Conservation (phyloP, 2,797 vertebrate genomes). For the Melanogrammus aeglefinus region DNA sequence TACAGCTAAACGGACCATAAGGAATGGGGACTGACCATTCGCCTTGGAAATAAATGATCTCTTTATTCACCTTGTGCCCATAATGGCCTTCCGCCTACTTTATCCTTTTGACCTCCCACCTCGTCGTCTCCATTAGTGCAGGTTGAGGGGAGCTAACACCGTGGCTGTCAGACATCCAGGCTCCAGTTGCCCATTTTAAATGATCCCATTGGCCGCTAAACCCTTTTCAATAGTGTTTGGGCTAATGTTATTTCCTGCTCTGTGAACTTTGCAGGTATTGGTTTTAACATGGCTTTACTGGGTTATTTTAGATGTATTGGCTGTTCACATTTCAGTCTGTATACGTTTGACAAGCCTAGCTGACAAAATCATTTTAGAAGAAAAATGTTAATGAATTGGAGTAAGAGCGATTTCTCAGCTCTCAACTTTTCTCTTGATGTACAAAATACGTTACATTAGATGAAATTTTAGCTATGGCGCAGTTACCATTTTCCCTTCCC, state of each 20-base stretch:
- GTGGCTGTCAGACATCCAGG: not conserved
- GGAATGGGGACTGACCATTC: not conserved
- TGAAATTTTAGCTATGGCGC: not conserved
- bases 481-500: not conserved
- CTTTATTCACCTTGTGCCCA: not conserved
- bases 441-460: not conserved
- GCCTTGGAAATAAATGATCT: conserved; percentile 1
- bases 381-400: not conserved
- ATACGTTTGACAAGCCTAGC: not conserved
- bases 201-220: not conserved
- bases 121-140: conserved; percentile 16
- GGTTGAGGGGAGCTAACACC: not conserved
- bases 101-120: conserved; percentile 5
- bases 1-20: not conserved
- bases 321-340: not conserved
- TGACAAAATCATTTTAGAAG: not conserved
- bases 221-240: not conserved
- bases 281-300: not conserved
- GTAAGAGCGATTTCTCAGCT: not conserved
- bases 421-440: not conserved
- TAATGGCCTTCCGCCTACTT: not conserved
- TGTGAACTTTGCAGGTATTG: not conserved
- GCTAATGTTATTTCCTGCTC: not conserved
- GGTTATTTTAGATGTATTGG: not conserved
- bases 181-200: not conserved